phyloP scores from a whole-genome alignment of 2,888 invertebrate genomes.

The Taphrorychus bicolor region DNA sequence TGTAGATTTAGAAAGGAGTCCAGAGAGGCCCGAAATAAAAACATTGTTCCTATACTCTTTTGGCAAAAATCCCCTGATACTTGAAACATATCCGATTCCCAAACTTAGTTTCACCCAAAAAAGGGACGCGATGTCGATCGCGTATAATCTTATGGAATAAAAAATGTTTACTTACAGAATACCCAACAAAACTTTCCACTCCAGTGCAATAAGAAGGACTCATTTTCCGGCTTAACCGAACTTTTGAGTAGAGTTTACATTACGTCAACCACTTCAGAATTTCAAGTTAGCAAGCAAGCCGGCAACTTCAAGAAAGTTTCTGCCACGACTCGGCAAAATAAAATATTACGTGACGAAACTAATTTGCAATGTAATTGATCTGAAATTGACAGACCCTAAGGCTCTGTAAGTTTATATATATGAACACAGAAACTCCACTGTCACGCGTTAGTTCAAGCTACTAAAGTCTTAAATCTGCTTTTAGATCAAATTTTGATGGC shows the following conservation, averaged over 20 bases:
- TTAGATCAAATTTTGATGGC: background rate
- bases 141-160: background rate
- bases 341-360: background rate
- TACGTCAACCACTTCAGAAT: background rate
- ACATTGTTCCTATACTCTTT: background rate
- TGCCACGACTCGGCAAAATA: background rate
- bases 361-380: background rate
- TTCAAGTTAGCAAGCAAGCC: background rate
- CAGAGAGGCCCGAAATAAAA: constrained; percentile 7
- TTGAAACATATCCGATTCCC: background rate
- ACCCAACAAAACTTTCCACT: too few species aligned
- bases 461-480: background rate
- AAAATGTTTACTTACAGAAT: background rate
- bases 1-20: background rate
- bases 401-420: background rate
- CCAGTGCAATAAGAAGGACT: background rate
- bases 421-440: background rate
- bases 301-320: background rate
- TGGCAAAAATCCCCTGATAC: background rate
- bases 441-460: background rate
- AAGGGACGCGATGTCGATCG: background rate
- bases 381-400: background rate
- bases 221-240: background rate
- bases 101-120: background rate
- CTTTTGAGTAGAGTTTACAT: background rate